These are phyloP conservation scores for Ophiodon elongatus DNA, from an alignment of 2,113 vertebrate genomes.

Conservation along the genomic window DNA sequence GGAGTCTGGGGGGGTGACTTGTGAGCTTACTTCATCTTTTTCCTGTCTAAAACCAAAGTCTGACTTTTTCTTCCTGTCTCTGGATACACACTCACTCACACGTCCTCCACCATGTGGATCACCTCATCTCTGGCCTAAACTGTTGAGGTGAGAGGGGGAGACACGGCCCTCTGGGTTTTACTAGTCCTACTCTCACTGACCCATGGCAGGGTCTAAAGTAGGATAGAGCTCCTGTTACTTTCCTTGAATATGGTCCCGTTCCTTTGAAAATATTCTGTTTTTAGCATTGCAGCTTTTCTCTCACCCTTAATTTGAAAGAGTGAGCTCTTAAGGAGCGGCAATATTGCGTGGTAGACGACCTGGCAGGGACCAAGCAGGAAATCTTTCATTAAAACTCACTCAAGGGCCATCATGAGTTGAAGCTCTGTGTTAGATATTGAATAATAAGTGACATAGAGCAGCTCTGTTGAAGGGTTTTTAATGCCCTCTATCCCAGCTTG, in stretches of 20 bases:
- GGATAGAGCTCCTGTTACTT: conserved; percentile 62
- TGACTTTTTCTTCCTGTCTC: conserved; percentile 56
- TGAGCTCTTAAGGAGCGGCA: conserved; percentile 45
- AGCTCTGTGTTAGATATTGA: conserved; percentile 62
- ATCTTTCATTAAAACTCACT: conserved; percentile 79
- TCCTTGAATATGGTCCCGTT: conserved; percentile 34
- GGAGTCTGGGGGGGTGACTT: conserved; percentile 58
- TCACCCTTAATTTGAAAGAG: conserved; percentile 64
- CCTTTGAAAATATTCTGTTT: conserved; percentile 62
- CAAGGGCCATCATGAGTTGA: conserved; percentile 61
- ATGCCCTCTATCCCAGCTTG: conserved; percentile 36
- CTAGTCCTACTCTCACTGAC: conserved; percentile 66
- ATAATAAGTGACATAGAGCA: conserved; percentile 51
- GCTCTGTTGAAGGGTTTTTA: conserved; percentile 53
- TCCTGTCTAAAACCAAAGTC: conserved; percentile 60
- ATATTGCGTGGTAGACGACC: conserved; percentile 59
- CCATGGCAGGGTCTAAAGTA: conserved; percentile 54
- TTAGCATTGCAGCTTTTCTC: conserved; percentile 58
- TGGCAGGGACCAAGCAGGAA: conserved; percentile 71
- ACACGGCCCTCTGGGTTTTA: conserved; percentile 71
- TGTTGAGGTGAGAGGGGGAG: conserved; percentile 57
- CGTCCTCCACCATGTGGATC: conserved; percentile 53
- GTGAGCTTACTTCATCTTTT: conserved; percentile 65
- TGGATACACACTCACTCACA: conserved; percentile 41
- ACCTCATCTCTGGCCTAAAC: conserved; percentile 66